Conservation (phyloP, 2,888 invertebrate genomes). For the Rotaria sp. region DNA sequence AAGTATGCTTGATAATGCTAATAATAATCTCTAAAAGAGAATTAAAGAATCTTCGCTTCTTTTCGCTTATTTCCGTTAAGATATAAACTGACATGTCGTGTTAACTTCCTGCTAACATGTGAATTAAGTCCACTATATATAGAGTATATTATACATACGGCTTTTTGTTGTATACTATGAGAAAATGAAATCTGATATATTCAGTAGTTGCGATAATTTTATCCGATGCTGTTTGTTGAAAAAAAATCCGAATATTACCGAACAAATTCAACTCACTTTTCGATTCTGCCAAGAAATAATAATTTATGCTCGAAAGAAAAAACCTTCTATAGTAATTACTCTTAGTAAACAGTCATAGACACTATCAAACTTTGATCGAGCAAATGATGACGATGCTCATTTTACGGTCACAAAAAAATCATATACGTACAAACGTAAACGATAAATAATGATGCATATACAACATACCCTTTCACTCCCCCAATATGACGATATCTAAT, state of each 20-base stretch:
- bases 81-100: neutral
- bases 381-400: neutral
- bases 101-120: neutral
- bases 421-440: neutral
- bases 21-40: neutral
- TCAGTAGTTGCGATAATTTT: neutral
- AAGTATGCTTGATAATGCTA: neutral
- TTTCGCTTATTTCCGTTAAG: neutral
- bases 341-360: neutral
- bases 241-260: neutral
- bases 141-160: neutral
- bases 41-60: neutral
- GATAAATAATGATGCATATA: neutral
- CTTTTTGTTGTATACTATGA: neutral
- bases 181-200: neutral
- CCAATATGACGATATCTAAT: neutral
- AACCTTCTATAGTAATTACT: neutral
- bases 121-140: neutral
- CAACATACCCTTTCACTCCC: neutral
- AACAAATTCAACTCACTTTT: neutral
- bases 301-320: neutral
- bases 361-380: neutral
- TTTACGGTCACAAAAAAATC: neutral
- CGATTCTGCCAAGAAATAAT: neutral
- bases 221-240: neutral